phyloP scores from a whole-genome alignment of 2,888 invertebrate species.

The Eustalomyia histrio region DNA sequence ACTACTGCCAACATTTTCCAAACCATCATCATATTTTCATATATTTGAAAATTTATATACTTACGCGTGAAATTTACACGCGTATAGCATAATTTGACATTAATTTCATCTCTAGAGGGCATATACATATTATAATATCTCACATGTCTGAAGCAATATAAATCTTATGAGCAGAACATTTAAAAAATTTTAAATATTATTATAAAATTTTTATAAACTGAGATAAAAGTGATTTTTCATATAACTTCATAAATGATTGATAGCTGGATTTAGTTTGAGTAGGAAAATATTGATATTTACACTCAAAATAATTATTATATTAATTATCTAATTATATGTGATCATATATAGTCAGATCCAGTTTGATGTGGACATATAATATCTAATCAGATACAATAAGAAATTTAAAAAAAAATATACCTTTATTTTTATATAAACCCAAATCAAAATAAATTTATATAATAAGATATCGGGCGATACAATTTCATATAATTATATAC shows the following conservation, averaged over 20 bases:
- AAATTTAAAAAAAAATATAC: no score
- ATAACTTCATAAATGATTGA: not conserved
- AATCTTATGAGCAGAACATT: conserved; percentile 22
- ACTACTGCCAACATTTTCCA: conserved; percentile 1
- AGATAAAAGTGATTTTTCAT: conserved; percentile 28
- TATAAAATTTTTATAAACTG: no score
- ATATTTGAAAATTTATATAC: conserved; percentile 63
- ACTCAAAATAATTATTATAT: no score
- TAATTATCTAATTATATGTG: no score
- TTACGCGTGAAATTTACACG: conserved; percentile 75
- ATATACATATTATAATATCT: conserved; percentile 26
- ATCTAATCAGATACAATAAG: no score
- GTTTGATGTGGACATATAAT: no score
- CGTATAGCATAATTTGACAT: conserved; percentile 76
- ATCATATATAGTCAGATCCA: no score
- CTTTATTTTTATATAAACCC: no score
- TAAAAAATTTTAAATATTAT: conserved; percentile 32
- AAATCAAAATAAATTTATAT: no score
- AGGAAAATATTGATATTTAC: no score
- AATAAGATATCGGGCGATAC: no score
- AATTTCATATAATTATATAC: no score
- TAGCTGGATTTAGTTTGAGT: not conserved
- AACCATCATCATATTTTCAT: conserved; percentile 43
- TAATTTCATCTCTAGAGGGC: conserved; percentile 74
- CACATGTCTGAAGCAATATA: conserved; percentile 24